Conservation (phyloP, 2,113 vertebrate species). For the Sminthopsis crassicaudata region DNA sequence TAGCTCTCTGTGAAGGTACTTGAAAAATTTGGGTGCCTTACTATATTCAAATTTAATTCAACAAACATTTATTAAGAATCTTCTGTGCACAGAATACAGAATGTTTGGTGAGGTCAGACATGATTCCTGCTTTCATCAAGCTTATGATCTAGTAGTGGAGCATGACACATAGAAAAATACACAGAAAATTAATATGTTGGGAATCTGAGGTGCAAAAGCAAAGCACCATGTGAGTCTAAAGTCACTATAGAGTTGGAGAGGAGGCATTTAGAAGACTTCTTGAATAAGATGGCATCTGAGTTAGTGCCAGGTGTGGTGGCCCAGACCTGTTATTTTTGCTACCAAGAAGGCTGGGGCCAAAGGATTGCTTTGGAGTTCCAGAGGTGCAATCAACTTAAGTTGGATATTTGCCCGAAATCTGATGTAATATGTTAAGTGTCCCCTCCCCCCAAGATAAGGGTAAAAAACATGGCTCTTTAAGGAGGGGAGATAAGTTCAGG, state of each 20-base stretch:
- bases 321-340: neutral
- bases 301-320: neutral
- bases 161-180: neutral
- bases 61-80: neutral
- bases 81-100: neutral
- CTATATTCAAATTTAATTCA: neutral
- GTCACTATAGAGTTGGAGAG: neutral
- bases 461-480: neutral
- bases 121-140: neutral
- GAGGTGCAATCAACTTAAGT: neutral
- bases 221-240: neutral
- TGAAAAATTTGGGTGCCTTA: neutral
- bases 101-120: neutral
- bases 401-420: neutral
- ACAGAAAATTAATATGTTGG: neutral
- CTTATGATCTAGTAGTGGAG: neutral
- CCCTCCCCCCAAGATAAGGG: neutral
- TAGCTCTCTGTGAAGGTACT: neutral
- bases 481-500: neutral
- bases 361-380: neutral
- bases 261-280: neutral
- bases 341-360: neutral
- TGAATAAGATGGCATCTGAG: neutral
- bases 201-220: neutral
- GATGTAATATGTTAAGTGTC: neutral